phyloP scores from a whole-genome alignment of 1,140 invertebrate species.

The Mercenaria mercenaria region DNA sequence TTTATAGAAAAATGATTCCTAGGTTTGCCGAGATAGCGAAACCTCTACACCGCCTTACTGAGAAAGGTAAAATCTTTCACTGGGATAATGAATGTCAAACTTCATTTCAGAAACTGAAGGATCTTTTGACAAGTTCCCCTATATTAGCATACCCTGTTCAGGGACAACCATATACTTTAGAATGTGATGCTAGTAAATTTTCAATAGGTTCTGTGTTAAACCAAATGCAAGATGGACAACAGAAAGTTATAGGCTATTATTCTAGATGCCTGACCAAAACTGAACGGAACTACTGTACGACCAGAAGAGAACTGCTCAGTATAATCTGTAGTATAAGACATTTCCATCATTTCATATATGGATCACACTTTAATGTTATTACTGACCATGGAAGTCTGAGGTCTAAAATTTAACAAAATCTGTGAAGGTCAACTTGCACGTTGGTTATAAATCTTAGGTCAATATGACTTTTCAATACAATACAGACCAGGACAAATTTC shows the following conservation, averaged over 20 bases:
- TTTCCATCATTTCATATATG: conserved; percentile 29
- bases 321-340: background rate
- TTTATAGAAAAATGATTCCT: conserved; percentile 23
- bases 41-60: background rate
- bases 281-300: conserved; percentile 5
- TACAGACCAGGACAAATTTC: background rate
- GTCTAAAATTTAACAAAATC: background rate
- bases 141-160: background rate
- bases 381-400: background rate
- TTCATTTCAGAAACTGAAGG: background rate
- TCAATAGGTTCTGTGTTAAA: background rate
- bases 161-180: background rate
- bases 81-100: background rate
- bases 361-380: background rate
- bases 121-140: background rate
- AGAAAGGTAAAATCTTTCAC: background rate
- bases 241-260: background rate
- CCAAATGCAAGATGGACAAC: background rate
- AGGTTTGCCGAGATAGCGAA: background rate
- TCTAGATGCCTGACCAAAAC: background rate
- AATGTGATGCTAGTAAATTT: background rate
- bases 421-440: background rate
- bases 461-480: conserved; percentile 2
- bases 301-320: background rate
- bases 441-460: conserved; percentile 3